phyloP scores from a whole-genome alignment of 2,113 vertebrate species.

The Oncorhynchus tshawytscha region DNA sequence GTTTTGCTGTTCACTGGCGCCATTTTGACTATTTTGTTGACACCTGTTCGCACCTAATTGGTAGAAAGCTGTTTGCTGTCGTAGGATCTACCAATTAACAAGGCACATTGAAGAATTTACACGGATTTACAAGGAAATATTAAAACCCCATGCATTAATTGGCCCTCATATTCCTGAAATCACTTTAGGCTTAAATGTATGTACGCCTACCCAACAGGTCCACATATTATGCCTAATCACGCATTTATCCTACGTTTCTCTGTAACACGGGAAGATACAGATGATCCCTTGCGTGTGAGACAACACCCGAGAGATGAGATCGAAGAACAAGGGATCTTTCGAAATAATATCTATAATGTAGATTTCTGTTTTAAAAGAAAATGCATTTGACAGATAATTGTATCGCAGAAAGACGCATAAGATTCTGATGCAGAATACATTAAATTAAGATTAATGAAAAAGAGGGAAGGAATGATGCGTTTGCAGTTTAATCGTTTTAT shows the following conservation, averaged over 20 bases:
- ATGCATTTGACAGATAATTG: no score
- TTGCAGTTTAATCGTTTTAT: constrained; percentile 9
- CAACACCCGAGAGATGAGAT: background rate
- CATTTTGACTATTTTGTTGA: background rate
- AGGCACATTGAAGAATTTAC: background rate
- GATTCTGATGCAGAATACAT: background rate
- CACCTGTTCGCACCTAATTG: background rate
- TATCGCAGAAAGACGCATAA: background rate
- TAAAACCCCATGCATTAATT: no score
- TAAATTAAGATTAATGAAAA: no score
- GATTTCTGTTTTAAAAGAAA: no score
- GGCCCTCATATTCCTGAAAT: background rate
- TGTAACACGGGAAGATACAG: constrained; percentile 7
- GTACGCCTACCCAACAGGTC: background rate
- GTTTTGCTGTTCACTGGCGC: background rate
- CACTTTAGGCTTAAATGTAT: background rate
- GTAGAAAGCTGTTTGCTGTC: background rate
- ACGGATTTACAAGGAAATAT: no score
- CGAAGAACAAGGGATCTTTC: background rate
- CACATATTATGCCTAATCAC: background rate
- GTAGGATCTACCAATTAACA: background rate
- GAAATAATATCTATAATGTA: no score
- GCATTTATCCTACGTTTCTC: constrained; percentile 15
- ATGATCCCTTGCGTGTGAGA: constrained; percentile 15
- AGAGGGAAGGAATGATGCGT: background rate